Base-by-base conservation (phyloP, 1,140 invertebrate genomes). In the Cheumatopsyche charites region DNA sequence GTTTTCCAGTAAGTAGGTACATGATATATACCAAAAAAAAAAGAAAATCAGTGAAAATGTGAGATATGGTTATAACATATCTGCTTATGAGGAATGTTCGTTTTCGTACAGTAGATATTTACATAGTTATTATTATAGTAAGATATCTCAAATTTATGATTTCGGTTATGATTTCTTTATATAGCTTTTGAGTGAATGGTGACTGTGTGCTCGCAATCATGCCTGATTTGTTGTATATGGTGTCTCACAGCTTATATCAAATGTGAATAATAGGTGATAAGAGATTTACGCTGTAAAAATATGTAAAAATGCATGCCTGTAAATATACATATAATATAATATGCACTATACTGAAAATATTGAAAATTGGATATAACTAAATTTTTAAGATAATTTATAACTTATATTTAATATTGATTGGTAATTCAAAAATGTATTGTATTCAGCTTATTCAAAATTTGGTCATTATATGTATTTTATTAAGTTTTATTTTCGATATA, bases 1-100 rank as follows among this genome's bases (percentile, higher is more conserved):
- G 90, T 88, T 90, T 89, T 87, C 86, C 88, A 89, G 91, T 92
- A 92, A 92, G 91, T 92, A 91, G 88, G 81, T 76, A 76, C 67
- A 79, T 79, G 82, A 81, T 72, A 71, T 68, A 45, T 43, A 29
- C n/a, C n/a, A n/a, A n/a, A n/a, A n/a, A n/a, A n/a, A n/a, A n/a
- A n/a, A n/a, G n/a, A n/a, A 75, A 71, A 73, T 73, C 69, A 65
- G 63, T 68, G 71, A 75, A 43, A 62, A 45, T 68, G 69, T 49
- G 65, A 68, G 74, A 75, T 67, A 71, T 73, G 23, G 41, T 63
- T 67, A n/a, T n/a, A n/a, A 62, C 47, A 63, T 61, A 71, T 69
- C 23, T 68, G 63, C 41, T 58, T 75, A 61, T 67, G 61, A 74
- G 63, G 74, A 72, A 68, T 75, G 74, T 72, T 70, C 62, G 71